Evolutionary conservation across 2,797 vertebrate genomes (phyloP).

Genomic region (Tachyglossus aculeatus): DNA sequence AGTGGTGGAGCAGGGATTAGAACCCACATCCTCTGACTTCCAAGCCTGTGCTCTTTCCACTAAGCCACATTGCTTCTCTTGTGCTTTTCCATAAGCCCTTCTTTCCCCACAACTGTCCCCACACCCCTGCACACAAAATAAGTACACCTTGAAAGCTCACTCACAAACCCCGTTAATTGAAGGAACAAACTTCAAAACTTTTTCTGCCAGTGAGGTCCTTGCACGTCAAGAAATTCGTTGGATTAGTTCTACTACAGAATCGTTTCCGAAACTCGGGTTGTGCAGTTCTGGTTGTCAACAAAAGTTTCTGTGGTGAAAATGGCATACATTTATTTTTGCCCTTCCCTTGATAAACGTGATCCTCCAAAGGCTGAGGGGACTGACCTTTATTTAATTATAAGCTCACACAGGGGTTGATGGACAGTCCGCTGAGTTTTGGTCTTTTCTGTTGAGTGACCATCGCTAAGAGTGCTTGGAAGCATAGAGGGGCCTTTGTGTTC

Average conservation of each 20-base stretch:
- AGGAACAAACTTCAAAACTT: slow-evolving; percentile 36
- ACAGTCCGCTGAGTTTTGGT: slow-evolving; percentile 33
- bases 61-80: too few species aligned
- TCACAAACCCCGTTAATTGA: slow-evolving; percentile 38
- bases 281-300: slow-evolving; percentile 19
- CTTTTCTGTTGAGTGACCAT: slow-evolving; percentile 49
- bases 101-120: too few species aligned
- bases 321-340: slow-evolving; percentile 47
- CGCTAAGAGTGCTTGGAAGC: slow-evolving; percentile 27
- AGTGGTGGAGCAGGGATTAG: too few species aligned
- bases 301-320: slow-evolving; percentile 49
- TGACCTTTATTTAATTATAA: slow-evolving; percentile 63
- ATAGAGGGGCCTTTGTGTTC: slow-evolving; percentile 67
- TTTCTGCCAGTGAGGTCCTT: slow-evolving; percentile 20
- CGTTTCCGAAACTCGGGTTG: slow-evolving; percentile 40
- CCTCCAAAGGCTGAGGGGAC: slow-evolving; percentile 32
- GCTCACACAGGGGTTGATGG: slow-evolving; percentile 41
- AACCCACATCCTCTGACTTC: too few species aligned
- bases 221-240: slow-evolving; percentile 41
- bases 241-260: slow-evolving; percentile 25
- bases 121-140: too few species aligned
- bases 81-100: too few species aligned
- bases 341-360: slow-evolving; percentile 27
- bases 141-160: slow-evolving; percentile 37
- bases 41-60: too few species aligned